Evolutionary conservation across 2,797 vertebrate genomes (phyloP).

Genomic region (Morelia viridis): DNA sequence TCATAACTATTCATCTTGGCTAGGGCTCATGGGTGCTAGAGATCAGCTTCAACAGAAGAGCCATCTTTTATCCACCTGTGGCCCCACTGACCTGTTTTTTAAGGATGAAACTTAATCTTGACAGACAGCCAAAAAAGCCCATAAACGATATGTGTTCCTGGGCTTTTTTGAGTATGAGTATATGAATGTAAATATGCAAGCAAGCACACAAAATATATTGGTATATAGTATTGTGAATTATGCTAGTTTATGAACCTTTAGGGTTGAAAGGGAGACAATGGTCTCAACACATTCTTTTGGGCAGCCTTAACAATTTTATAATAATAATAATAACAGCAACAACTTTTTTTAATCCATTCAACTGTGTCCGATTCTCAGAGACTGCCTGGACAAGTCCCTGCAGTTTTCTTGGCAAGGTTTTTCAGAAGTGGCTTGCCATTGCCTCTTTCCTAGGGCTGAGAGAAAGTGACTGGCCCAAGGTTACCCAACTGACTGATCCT

Average conservation of each 20-base stretch:
- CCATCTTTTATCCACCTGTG: too few relatives aligned
- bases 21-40: too few relatives aligned
- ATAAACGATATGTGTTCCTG: not conserved
- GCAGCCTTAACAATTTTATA: not conserved
- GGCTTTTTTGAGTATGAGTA: not conserved
- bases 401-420: too few relatives aligned
- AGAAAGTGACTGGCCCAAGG: not conserved
- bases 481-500: not conserved
- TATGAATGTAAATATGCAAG: not conserved
- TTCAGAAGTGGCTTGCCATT: too few relatives aligned
- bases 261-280: not conserved
- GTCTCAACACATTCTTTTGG: not conserved
- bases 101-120: not conserved
- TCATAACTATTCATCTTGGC: too few relatives aligned
- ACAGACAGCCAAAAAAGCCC: not conserved
- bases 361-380: too few relatives aligned
- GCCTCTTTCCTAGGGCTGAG: too few relatives aligned
- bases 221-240: not conserved
- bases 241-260: not conserved
- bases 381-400: too few relatives aligned
- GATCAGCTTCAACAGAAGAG: too few relatives aligned
- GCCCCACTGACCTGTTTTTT: not conserved
- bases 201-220: not conserved
- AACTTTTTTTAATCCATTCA: not conserved
- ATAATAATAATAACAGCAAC: not conserved